These are phyloP conservation scores for Pelobates cultripes DNA, from an alignment of 2,797 vertebrate species.

Conservation along the genomic window DNA sequence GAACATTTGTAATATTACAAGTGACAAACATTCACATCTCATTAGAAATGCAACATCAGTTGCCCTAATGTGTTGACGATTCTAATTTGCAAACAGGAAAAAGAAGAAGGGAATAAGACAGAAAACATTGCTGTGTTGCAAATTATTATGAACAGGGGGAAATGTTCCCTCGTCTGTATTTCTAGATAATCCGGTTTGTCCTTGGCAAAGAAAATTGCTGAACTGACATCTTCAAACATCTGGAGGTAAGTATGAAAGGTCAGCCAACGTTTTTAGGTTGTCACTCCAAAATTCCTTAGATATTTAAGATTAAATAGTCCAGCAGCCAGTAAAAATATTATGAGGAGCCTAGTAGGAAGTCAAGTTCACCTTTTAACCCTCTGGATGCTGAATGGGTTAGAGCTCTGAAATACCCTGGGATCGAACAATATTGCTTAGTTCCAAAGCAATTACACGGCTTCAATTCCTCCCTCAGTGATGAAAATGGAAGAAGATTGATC, in stretches of 20 bases:
- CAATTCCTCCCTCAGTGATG: background rate
- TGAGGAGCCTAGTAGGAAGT: background rate
- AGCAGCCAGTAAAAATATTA: conserved; percentile 7
- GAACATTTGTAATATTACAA: conserved; percentile 43
- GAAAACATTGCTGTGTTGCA: background rate
- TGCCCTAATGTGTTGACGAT: background rate
- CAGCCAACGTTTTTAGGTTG: conserved; percentile 37
- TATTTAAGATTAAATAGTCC: conserved; percentile 41
- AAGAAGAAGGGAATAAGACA: background rate
- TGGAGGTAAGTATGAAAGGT: conserved; percentile 40
- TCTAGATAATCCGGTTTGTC: conserved; percentile 24
- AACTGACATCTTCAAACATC: conserved; percentile 24
- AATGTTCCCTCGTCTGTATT: background rate
- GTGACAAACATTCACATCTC: conserved; percentile 51
- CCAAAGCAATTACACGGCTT: conserved; percentile 5
- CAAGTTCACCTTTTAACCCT: background rate
- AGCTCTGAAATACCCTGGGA: background rate
- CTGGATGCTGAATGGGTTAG: background rate
- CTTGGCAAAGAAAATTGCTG: conserved; percentile 34
- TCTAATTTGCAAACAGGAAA: conserved; percentile 33
- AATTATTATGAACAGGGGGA: background rate
- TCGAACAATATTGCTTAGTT: background rate
- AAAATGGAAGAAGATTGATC: conserved; percentile 1
- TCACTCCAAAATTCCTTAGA: conserved; percentile 41
- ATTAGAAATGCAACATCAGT: conserved; percentile 32